phyloP scores from a whole-genome alignment of 2,888 invertebrate genomes.

The Rotaria socialis region DNA sequence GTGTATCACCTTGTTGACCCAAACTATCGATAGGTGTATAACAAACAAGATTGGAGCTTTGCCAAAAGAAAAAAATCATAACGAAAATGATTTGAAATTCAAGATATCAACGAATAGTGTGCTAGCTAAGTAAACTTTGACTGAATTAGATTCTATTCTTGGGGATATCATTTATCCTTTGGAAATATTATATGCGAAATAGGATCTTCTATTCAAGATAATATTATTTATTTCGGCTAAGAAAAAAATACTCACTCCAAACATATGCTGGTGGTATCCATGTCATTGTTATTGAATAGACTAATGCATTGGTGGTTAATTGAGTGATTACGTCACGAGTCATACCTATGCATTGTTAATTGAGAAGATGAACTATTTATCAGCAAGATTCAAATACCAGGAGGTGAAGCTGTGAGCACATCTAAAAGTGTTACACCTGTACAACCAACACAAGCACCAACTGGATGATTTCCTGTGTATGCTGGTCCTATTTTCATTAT shows the following conservation, averaged over 20 bases:
- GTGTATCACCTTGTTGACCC: neutral
- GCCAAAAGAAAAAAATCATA: neutral
- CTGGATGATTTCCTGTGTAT: neutral
- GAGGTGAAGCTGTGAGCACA: neutral
- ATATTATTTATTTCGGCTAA: too few relatives aligned
- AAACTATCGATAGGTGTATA: neutral
- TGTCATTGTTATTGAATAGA: neutral
- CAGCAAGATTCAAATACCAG: neutral
- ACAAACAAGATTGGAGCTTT: conserved; percentile 12
- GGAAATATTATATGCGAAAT: too few relatives aligned
- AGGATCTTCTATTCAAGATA: too few relatives aligned
- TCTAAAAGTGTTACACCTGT: neutral
- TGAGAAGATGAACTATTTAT: too few relatives aligned
- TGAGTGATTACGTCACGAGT: neutral
- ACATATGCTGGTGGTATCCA: neutral
- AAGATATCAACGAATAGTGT: too few relatives aligned
- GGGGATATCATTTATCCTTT: too few relatives aligned
- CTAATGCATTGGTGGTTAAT: neutral
- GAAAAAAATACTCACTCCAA: neutral
- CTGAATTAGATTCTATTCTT: too few relatives aligned
- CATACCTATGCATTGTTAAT: neutral
- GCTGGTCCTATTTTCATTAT: neutral
- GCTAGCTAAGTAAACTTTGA: too few relatives aligned
- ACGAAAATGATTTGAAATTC: too few relatives aligned
- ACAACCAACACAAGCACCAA: neutral